Evolutionary conservation across 2,797 vertebrate species (phyloP).

Genomic region (Acropternis orthonyx): DNA sequence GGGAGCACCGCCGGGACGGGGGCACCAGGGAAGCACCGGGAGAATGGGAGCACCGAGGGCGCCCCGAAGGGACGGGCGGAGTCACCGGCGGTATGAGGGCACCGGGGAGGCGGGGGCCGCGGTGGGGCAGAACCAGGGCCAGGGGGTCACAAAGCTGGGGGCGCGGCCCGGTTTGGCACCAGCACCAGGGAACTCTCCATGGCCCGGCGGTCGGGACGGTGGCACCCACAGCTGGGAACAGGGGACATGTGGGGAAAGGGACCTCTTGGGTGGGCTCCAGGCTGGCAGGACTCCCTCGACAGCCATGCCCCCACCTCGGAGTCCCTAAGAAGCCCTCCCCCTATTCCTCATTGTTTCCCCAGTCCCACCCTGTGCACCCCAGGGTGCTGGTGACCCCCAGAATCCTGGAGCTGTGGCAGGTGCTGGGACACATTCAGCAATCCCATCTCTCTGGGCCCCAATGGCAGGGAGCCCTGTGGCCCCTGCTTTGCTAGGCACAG

Average conservation of each 20-base stretch:
- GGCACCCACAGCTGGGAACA: background rate
- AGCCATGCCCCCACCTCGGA: background rate
- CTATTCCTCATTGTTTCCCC: background rate
- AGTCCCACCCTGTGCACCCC: background rate
- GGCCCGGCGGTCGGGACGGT: background rate
- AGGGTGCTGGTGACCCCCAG: rapidly evolving
- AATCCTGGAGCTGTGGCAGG: background rate
- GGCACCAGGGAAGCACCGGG: background rate
- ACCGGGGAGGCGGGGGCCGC: background rate
- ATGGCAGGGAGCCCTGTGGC: no score
- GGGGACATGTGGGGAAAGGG: background rate
- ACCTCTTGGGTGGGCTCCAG: background rate
- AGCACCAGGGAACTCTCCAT: background rate
- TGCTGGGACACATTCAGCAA: background rate
- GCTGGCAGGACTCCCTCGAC: background rate
- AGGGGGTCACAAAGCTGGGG: background rate
- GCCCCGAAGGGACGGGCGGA: background rate
- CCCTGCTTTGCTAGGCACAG: background rate
- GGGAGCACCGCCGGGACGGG: background rate
- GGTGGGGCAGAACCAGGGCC: background rate
- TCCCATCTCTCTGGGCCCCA: background rate
- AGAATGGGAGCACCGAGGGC: no score
- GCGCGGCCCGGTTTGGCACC: background rate
- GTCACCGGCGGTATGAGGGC: background rate
- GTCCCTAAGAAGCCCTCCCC: background rate